Base-by-base conservation (phyloP, 1,140 invertebrate genomes). In the roundworm (Caenorhabditis elegans) region DNA sequence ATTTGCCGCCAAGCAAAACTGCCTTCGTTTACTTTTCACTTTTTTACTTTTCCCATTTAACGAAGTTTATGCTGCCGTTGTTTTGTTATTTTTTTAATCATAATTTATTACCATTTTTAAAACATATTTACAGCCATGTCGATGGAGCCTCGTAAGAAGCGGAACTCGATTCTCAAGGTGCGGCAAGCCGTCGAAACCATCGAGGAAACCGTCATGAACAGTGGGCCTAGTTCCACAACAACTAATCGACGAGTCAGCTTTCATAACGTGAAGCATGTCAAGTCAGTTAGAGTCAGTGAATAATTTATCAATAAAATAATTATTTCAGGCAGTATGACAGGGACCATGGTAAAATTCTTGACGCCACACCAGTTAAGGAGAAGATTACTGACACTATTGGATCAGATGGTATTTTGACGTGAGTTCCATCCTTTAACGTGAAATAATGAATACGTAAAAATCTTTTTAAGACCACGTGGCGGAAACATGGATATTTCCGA, bases 231-330 rank as follows among this genome's bases (percentile, higher is more conserved):
- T 5, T 43, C 15, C 6, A 8, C 39, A 43, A 43, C 39, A 43
- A 31, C n/a, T 17, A 70, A 70, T 39, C 34, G 60, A 70, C 31
- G 60, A 8, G 60, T 70, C 60, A 70, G 60, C 34, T 70, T 70
- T 43, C 60, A 70, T 4, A 19, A 39, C 10, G 11, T 22, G 60
- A 70, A 70, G 10, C 60, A 70, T 8, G 34, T 70, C 34, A 39
- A 70, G 60, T 70, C 13, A 70, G 60, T 10, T 10, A 10, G 4
- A 3, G 5, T 43, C 15, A n/a, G 10, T 10, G 3, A 26, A 53
- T 11, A 70, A 10, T 43, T n/a, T 19, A 0, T 19, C 13, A 39
- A 39, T 8, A 22, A 3, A 13, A 6, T 10, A 22, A 22, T 39
- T 19, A 8, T 36, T 39, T 28, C 19, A 70, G 60, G 28, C n/a